These are phyloP conservation scores for Vulpes vulpes DNA, from an alignment of 2,113 vertebrate species.

Conservation along the genomic window DNA sequence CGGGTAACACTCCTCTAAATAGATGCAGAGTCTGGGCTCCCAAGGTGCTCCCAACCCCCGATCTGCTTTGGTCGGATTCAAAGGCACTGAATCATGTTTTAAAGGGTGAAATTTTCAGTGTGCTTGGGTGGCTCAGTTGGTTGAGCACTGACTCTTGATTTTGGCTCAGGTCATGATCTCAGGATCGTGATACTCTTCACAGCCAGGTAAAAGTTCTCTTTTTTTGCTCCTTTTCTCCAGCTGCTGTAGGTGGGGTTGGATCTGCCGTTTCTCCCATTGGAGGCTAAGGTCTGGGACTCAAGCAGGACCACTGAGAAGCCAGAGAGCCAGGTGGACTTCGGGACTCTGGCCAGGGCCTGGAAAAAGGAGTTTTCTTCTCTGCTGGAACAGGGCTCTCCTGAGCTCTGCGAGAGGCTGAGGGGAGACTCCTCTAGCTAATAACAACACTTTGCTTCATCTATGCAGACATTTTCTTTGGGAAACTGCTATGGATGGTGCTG, in stretches of 20 bases:
- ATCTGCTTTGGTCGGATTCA: background rate
- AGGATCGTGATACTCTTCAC: background rate
- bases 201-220: background rate
- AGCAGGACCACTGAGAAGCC: background rate
- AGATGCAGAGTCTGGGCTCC: background rate
- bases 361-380: background rate
- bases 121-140: background rate
- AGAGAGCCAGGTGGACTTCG: background rate
- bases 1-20: background rate
- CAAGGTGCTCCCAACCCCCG: fast-evolving
- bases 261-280: background rate
- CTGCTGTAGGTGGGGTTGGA: background rate
- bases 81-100: background rate
- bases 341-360: background rate
- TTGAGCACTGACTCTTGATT: background rate
- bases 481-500: background rate
- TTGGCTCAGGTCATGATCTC: background rate
- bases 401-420: background rate
- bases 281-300: background rate
- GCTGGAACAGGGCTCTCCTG: background rate
- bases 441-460: background rate
- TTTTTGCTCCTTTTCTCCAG: background rate
- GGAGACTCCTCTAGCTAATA: background rate
- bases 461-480: background rate
- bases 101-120: background rate